Percentiles rank a stretch among this genome's conserved stretches.
Conservation (phyloP, 2,888 invertebrate species). For the Xanthia icteritia region DNA sequence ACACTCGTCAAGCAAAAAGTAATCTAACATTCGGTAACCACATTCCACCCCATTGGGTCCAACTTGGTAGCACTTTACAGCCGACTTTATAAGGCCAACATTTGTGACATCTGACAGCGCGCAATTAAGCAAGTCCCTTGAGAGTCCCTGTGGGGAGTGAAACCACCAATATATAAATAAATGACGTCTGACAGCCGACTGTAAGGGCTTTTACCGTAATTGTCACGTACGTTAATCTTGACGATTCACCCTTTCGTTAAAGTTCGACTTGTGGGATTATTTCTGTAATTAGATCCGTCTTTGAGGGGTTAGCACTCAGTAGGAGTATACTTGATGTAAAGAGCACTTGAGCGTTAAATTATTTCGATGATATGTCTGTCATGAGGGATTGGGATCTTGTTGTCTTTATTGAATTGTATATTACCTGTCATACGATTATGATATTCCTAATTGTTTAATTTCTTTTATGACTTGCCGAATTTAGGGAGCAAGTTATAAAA, state of each 20-base stretch:
- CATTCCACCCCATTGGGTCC: constrained; percentile 30
- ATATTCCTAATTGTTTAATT: background rate
- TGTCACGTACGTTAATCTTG: constrained; percentile 69
- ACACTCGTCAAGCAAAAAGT: constrained; percentile 28
- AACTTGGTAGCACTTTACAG: constrained; percentile 48
- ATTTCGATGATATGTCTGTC: constrained; percentile 42
- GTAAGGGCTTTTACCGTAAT: constrained; percentile 69
- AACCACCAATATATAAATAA: constrained; percentile 65
- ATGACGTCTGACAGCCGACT: constrained; percentile 55
- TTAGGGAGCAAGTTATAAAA: background rate
- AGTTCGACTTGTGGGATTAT: constrained; percentile 64
- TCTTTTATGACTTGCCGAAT: background rate
- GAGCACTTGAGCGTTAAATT: constrained; percentile 28
- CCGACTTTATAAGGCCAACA: constrained; percentile 54
- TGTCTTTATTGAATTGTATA: constrained; percentile 29
- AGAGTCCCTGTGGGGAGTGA: constrained; percentile 52
- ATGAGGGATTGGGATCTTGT: constrained; percentile 7
- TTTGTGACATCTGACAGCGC: constrained; percentile 59
- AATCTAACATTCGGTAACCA: constrained; percentile 15
- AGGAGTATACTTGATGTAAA: constrained; percentile 37
- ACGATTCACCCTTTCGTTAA: constrained; percentile 65
- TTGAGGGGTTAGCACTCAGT: constrained; percentile 41
- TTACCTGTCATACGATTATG: background rate
- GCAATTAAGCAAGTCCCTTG: constrained; percentile 58
- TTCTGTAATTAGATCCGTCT: constrained; percentile 65